phyloP scores from a whole-genome alignment of 1,140 invertebrate species.

The Pogonomyrmex californicus region DNA sequence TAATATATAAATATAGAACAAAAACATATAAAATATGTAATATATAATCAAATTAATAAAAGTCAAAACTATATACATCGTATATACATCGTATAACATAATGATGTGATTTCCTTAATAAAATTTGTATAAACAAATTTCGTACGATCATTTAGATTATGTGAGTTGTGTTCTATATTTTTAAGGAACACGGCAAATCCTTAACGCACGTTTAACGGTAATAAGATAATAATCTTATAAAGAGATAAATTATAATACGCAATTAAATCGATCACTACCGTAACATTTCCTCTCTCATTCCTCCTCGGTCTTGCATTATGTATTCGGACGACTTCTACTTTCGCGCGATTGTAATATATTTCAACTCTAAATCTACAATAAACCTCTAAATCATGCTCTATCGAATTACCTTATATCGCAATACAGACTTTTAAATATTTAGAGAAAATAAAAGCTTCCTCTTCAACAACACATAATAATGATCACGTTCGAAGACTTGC shows the following conservation, averaged over 20 bases:
- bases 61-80: slow-evolving; percentile 19
- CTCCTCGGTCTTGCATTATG: slow-evolving; percentile 21
- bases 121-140: slow-evolving; percentile 54
- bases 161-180: slow-evolving; percentile 12
- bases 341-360: slow-evolving; percentile 3
- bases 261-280: slow-evolving; percentile 40
- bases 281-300: slow-evolving; percentile 25
- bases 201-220: slow-evolving; percentile 38
- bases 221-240: slow-evolving; percentile 43
- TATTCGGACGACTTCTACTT: slow-evolving; percentile 41
- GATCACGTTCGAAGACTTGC: slow-evolving; percentile 36
- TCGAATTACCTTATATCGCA: slow-evolving; percentile 46
- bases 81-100: not conserved
- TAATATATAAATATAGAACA: slow-evolving; percentile 27
- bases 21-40: slow-evolving; percentile 22
- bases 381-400: slow-evolving; percentile 42
- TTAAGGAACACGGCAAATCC: slow-evolving; percentile 29
- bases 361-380: slow-evolving; percentile 39
- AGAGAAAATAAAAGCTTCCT: slow-evolving; percentile 25
- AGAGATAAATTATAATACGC: slow-evolving; percentile 19
- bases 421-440: slow-evolving; percentile 35
- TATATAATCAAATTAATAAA: slow-evolving; percentile 12
- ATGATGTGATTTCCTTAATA: slow-evolving; percentile 32
- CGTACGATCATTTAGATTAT: not conserved
- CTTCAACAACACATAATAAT: not conserved